These are phyloP conservation scores for Oasisia sp. DNA, from an alignment of 2,888 invertebrate genomes.

Conservation along the genomic window DNA sequence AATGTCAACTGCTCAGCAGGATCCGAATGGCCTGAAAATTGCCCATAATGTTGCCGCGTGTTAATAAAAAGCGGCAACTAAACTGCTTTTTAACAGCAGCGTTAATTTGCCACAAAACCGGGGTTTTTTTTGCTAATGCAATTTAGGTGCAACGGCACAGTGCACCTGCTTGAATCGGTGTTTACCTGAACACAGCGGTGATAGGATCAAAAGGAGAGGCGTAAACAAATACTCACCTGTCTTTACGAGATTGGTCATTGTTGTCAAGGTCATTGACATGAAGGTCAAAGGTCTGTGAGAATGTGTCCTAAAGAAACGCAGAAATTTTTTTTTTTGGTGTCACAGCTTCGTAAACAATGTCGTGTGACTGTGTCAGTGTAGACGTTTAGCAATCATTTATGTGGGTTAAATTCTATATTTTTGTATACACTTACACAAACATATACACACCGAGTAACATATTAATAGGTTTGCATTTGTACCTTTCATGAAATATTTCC, in stretches of 20 bases:
- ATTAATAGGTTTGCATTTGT: background rate
- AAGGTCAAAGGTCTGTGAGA: constrained; percentile 92
- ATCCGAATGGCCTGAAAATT: background rate
- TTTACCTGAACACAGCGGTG: background rate
- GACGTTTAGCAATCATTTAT: too few relatives aligned
- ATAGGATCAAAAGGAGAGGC: background rate
- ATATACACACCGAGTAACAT: background rate
- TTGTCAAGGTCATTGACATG: constrained; percentile 88
- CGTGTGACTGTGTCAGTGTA: background rate
- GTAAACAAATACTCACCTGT: constrained; percentile 52
- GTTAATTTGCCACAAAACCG: background rate
- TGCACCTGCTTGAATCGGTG: background rate
- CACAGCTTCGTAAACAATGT: background rate
- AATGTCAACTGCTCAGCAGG: background rate
- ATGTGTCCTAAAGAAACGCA: constrained; percentile 66
- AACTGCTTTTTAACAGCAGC: background rate
- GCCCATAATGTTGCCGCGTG: background rate
- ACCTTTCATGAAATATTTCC: background rate
- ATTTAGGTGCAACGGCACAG: background rate
- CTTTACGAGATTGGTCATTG: constrained; percentile 76
- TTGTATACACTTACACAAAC: background rate
- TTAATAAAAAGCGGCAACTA: background rate
- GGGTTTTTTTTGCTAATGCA: background rate
- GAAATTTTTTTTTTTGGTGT: background rate
- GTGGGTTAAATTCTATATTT: too few relatives aligned